A percentile compares a stretch with the other conserved stretches of the same genome.
Conservation (phyloP, 2,113 vertebrate species). For the Enhydra lutris region DNA sequence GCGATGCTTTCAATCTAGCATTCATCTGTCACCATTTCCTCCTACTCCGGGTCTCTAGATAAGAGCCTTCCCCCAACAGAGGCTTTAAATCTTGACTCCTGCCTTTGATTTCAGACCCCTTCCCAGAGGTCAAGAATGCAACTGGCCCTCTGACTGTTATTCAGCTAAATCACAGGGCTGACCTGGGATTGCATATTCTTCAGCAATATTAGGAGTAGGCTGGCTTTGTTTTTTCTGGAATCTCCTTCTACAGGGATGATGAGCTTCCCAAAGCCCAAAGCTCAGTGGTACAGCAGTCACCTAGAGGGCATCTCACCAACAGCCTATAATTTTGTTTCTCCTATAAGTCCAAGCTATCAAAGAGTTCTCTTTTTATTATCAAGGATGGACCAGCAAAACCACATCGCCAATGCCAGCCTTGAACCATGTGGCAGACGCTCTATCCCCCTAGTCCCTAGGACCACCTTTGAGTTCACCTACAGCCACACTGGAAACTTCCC, state of each 20-base stretch:
- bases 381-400: constrained; percentile 46
- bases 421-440: neutral
- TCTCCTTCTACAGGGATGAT: constrained; percentile 43
- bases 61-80: constrained; percentile 26
- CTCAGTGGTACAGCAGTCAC: neutral
- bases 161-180: neutral
- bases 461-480: neutral
- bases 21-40: constrained; percentile 20
- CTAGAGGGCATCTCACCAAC: neutral
- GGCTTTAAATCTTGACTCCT: constrained; percentile 28
- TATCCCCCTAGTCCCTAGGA: neutral
- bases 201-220: constrained; percentile 42
- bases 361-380: constrained; percentile 64
- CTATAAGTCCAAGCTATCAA: constrained; percentile 31
- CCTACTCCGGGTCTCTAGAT: constrained; percentile 5
- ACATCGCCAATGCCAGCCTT: constrained; percentile 44
- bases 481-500: neutral
- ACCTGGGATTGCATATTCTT: constrained; percentile 24
- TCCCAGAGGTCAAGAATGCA: constrained; percentile 62
- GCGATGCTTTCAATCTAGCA: neutral
- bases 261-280: constrained; percentile 61
- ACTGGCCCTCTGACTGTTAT: constrained; percentile 15
- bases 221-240: constrained; percentile 53
- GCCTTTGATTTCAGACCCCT: constrained; percentile 52
- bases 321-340: constrained; percentile 13